Base-by-base conservation (phyloP, 2,113 vertebrate species). In the Larimichthys crocea region DNA sequence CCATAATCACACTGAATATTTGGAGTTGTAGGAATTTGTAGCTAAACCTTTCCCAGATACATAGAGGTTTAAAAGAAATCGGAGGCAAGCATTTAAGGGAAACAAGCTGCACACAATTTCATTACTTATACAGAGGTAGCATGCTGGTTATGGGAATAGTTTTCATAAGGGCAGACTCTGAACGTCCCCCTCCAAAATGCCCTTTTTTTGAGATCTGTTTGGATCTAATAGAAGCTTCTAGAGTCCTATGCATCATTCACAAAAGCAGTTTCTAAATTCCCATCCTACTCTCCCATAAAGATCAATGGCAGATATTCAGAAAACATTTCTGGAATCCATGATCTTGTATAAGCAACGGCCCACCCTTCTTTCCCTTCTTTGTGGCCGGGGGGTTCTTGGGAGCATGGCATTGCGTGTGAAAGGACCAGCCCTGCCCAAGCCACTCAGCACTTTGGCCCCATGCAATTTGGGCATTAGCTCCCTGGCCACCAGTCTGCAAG, bases 321-420 rank as follows among this genome's bases (percentile, higher is more conserved):
- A 79, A 83, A 63, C 57, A 90, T 84, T 92, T 82, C 80, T 85
- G 66, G 85, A 85, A 91, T 91, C 82, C 49, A 10, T 48, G 53
- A 86, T 89, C 84, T 91, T 86, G 74, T 80, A 66, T 80, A 87
- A 89, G 82, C 82, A 86, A 48, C 4, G 46, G 66, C 78, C 87
- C 80, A 79, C 84, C 85, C 82, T 82, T 67, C 57, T 69, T 87
- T 86, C 76, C 74, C 61, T 72, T 68, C 80, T 78, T 74, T 84
- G 79, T 85, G 80, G 86, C 80, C 20, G 10, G 88, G 82, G 84
- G 84, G 61, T 86, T 82, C 80, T 86, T 76, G 82, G 84, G 70
- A 85, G 88, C 66, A 77, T 84, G 85, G 80, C 88, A 78, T 95
- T 87, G 95, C 94, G 93, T 96, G 95, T 94, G 93, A 95, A 93